A percentile compares a stretch with the other conserved stretches of the same genome.
phyloP scores from a whole-genome alignment of 2,113 vertebrate species.

The Cryptomyrus ogoouensis region DNA sequence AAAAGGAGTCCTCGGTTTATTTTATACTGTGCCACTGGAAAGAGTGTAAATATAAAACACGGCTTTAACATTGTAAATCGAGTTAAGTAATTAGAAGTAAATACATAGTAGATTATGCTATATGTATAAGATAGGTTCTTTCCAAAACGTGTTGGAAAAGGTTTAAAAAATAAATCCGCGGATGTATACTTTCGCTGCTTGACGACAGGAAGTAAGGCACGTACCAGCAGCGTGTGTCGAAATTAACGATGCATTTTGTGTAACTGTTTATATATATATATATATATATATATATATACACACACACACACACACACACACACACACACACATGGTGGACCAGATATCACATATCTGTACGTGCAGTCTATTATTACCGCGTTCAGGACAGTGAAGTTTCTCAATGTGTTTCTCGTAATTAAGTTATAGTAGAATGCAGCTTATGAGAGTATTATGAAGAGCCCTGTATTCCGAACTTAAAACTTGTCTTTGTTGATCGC shows the following conservation, averaged over 20 bases:
- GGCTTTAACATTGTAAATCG: neutral
- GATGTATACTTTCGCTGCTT: conserved; percentile 56
- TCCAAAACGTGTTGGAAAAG: neutral
- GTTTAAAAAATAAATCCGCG: conserved; percentile 53
- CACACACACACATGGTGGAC: no score
- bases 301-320: no score
- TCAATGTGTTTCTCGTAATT: neutral
- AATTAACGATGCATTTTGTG: conserved; percentile 32
- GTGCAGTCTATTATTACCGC: neutral
- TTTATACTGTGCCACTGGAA: conserved; percentile 47
- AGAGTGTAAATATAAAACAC: conserved; percentile 15
- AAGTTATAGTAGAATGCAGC: neutral
- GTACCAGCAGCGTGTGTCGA: conserved; percentile 50
- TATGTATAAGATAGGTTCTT: neutral
- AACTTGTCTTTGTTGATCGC: neutral
- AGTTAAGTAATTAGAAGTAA: neutral
- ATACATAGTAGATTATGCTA: neutral
- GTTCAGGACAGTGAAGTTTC: neutral
- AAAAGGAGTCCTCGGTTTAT: conserved; percentile 27
- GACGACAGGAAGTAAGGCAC: conserved; percentile 76
- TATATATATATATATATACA: neutral
- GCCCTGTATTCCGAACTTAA: neutral
- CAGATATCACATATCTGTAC: neutral
- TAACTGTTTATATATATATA: conserved; percentile 3
- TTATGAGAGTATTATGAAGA: neutral